Base-by-base conservation (phyloP, 2,888 invertebrate genomes). In the Didymodactylos carnosus region DNA sequence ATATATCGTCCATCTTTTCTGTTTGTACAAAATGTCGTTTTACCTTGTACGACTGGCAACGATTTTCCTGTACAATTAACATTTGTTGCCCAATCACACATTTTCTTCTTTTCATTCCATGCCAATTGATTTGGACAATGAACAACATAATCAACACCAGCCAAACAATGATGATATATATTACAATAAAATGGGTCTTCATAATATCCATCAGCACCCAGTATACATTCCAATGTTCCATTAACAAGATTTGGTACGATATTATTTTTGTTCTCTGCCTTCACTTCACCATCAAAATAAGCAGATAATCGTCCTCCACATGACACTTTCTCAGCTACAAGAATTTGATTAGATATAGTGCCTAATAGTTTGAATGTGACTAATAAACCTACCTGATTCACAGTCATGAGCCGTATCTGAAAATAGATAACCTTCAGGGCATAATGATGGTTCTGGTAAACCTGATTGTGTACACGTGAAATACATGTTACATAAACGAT, bases 21-120 rank as follows among this genome's bases (percentile, higher is more conserved):
- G 29, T 74, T 71, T 1, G 74, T 74, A 69, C 74, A 74, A 72
- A 74, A 74, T 69, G 74, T 62, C 39, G 74, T 74, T 69, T 74
- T 53, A 39, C 74, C 71, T 27, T 41, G 53, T 23, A 71, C 71
- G 27, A 74, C 74, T 10, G 74, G 74, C 19, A 74, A 71, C 14
- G 71, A 69, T 25, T 71, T 51, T 29, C 74, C 74, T 29, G 74
- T 74, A 72, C 74, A 74, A 72, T 74, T 74, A 4, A 74, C 74
- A 72, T 71, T 74, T 41, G 74, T 74, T 72, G 53, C 62, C 74
- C 72, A 75, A 53, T 75, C 75, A 39, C 75, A 75, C 72, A 75
- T 75, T 43, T 72, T 72, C 41, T 69, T 69, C 29, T 69, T 19
- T n/a, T 75, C 75, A 35, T 75, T 75, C 72, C 72, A 75, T 8